Conservation (phyloP, 2,113 vertebrate genomes). For the Camelus dromedarius region DNA sequence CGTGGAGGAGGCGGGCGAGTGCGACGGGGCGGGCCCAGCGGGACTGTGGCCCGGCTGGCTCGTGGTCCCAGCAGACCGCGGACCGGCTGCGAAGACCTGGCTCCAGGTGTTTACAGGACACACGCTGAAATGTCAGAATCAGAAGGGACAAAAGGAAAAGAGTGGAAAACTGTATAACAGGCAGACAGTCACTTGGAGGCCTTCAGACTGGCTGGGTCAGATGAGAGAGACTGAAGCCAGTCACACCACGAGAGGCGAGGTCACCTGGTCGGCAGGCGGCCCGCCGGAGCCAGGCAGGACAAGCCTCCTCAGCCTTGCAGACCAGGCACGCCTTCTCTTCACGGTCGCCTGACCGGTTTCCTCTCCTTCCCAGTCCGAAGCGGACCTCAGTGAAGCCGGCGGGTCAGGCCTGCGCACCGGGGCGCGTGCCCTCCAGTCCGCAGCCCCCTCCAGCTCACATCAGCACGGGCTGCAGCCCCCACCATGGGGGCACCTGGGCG, state of each 20-base stretch:
- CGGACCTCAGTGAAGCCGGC: neutral
- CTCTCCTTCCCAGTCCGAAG: rapidly evolving
- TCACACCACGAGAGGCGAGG: too few relatives aligned
- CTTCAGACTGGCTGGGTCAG: rapidly evolving
- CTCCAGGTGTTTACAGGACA: neutral
- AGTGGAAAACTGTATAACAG: neutral
- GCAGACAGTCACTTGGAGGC: neutral
- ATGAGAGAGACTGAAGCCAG: neutral
- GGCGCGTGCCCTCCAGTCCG: rapidly evolving
- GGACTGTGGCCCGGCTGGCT: neutral
- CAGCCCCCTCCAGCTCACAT: rapidly evolving
- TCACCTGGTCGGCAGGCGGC: neutral
- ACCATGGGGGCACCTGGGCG: neutral
- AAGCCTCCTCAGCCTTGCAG: neutral
- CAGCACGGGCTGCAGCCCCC: neutral
- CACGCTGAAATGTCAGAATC: too few relatives aligned
- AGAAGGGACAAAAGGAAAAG: neutral
- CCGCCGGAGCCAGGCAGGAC: rapidly evolving
- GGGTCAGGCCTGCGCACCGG: rapidly evolving
- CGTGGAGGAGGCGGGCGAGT: neutral
- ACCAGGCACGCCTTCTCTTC: rapidly evolving
- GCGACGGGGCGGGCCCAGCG: too few relatives aligned
- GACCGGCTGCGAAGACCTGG: neutral
- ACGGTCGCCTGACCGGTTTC: neutral
- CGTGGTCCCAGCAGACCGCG: too few relatives aligned